Evolutionary conservation across 2,888 invertebrate genomes (phyloP).

Genomic region (Unio delphinus): DNA sequence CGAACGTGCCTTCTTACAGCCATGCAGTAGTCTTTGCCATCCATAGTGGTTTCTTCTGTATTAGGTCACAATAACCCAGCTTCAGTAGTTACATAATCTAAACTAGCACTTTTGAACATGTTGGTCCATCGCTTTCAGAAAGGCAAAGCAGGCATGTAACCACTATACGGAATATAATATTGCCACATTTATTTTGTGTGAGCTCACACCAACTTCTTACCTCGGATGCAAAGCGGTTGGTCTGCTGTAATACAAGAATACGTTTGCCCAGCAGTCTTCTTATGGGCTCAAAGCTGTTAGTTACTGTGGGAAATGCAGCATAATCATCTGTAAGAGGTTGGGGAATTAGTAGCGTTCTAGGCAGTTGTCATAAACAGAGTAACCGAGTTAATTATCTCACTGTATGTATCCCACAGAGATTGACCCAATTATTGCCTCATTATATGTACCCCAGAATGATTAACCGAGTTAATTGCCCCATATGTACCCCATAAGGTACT

Average conservation of each 20-base stretch:
- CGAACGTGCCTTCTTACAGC: slow-evolving; percentile 5
- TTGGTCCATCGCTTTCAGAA: slow-evolving; percentile 12
- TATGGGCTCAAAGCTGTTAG: not conserved
- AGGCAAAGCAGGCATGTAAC: slow-evolving; percentile 6
- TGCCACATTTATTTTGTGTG: slow-evolving; percentile 3
- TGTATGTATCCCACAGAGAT: too few relatives aligned
- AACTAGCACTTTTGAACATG: slow-evolving; percentile 14
- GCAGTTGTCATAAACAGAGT: too few relatives aligned
- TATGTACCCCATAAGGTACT: too few relatives aligned
- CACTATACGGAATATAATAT: slow-evolving; percentile 10
- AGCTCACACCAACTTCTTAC: slow-evolving; percentile 10
- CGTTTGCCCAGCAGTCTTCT: not conserved
- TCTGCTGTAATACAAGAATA: slow-evolving; percentile 4
- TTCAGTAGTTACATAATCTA: slow-evolving; percentile 12
- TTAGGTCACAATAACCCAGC: slow-evolving; percentile 5
- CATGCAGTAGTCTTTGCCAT: slow-evolving; percentile 12
- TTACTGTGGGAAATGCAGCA: not conserved
- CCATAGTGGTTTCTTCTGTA: slow-evolving; percentile 2
- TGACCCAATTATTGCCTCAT: too few relatives aligned
- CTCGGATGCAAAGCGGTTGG: slow-evolving; percentile 15
- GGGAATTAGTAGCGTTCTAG: too few relatives aligned
- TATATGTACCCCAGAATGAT: too few relatives aligned
- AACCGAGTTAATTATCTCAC: too few relatives aligned
- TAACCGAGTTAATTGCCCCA: too few relatives aligned
- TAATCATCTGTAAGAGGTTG: too few relatives aligned